Base-by-base conservation (phyloP, 2,797 vertebrate species). In the Fratercula arctica region DNA sequence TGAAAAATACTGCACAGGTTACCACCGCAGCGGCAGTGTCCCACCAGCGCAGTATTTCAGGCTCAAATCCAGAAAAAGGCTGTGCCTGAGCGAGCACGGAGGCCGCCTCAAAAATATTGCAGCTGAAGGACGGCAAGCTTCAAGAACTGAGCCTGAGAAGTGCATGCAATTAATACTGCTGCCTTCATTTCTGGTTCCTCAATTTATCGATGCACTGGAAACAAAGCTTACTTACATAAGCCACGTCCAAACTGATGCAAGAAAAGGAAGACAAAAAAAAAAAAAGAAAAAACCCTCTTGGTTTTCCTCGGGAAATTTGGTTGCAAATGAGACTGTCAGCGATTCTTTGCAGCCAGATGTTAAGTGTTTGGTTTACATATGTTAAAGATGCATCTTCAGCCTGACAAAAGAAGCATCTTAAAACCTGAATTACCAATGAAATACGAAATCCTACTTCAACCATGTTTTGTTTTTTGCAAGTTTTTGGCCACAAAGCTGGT, bases 1-100 rank as follows among this genome's bases (percentile, higher is more conserved):
- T 3, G 18, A 43, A 70, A 60, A 67, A 31, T 3, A 79, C 0
- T 1, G 9, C 53, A 21, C 8, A 4, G 0, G 2, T 19, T 43
- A 33, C 21, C 33, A 53, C 6, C 13, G 3, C 72, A 7, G 19
- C 1, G 7, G 63, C 53, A 57, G 13, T 20, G 56, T 26, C 64
- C 21, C 14, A 16, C 29, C 50, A 20, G 29, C 2, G 21, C 20
- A 11, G 46, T 6, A 29, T 29, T 82, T 85, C 53, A 23, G 51
- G 31, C 45, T 70, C 48, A 70, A 39, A 61, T 11, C 16, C 66
- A 28, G 29, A 28, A 33, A 66, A 81, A 3, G 5, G 3, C 2
- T 48, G 51, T 63, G n/a, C 66, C 35, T 5, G 10, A 93, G 29
- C 72, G 46, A 87, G 53, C 70, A 48, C 0, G 0, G 57, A 33